Conservation (phyloP, 2,113 vertebrate genomes). For the Dasyornis broadbenti region DNA sequence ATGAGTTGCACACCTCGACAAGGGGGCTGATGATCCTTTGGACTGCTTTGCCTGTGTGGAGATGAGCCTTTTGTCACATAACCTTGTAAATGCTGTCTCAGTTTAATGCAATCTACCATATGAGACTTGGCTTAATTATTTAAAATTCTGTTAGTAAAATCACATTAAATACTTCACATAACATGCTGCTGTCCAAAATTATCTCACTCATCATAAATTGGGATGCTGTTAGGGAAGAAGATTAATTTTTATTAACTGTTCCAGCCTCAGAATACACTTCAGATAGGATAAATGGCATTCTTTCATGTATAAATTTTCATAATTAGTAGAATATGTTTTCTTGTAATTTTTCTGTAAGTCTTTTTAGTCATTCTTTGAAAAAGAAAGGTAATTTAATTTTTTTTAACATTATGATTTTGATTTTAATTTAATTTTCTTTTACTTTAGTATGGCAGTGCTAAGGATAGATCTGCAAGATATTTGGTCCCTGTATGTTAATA, state of each 20-base stretch:
- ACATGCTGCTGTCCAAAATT: background rate
- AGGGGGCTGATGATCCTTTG: background rate
- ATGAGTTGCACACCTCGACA: background rate
- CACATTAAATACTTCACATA: background rate
- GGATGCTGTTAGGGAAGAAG: background rate
- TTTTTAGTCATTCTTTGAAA: background rate
- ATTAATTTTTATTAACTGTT: background rate
- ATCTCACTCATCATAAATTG: background rate
- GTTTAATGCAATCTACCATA: background rate
- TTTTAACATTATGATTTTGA: background rate
- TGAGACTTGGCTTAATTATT: background rate
- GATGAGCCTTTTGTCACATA: background rate
- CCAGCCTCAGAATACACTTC: background rate
- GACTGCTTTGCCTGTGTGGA: background rate
- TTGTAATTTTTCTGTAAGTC: background rate
- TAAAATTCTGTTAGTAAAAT: background rate
- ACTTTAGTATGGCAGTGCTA: constrained; percentile 32
- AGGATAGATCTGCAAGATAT: constrained; percentile 53
- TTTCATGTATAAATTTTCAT: background rate
- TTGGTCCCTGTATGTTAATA: constrained; percentile 24
- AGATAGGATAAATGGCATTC: background rate
- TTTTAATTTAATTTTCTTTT: constrained; percentile 6
- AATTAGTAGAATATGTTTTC: background rate
- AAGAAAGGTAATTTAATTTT: background rate
- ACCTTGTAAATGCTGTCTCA: background rate